These are phyloP conservation scores for Anser cygnoides DNA, from an alignment of 2,113 vertebrate genomes.

Conservation along the genomic window DNA sequence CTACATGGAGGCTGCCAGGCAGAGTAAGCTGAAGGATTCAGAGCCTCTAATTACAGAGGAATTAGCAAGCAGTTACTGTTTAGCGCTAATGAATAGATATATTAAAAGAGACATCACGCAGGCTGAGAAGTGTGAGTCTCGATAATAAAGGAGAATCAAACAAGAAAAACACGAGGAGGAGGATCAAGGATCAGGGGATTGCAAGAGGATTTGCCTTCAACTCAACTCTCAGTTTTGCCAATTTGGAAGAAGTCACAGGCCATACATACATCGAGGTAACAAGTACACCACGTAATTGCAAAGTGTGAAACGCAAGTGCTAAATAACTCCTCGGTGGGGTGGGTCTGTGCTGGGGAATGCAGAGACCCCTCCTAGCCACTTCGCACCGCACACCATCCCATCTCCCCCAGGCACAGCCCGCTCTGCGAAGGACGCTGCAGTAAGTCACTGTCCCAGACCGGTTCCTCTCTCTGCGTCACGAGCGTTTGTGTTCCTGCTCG, in stretches of 20 bases:
- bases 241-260: constrained; percentile 8
- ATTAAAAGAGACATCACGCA: constrained; percentile 64
- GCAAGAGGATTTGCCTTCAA: neutral
- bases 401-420: neutral
- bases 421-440: neutral
- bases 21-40: constrained; percentile 53
- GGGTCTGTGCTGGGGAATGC: neutral
- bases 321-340: neutral
- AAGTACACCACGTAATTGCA: neutral
- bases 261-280: neutral
- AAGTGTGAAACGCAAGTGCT: neutral
- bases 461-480: neutral
- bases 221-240: neutral
- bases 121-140: constrained; percentile 49
- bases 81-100: constrained; percentile 73
- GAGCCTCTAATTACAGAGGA: constrained; percentile 73
- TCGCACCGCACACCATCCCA: rapidly evolving
- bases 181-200: neutral
- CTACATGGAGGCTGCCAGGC: constrained; percentile 65
- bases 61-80: constrained; percentile 73
- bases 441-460: neutral
- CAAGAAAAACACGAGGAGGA: constrained; percentile 23
- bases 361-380: neutral
- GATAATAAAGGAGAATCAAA: constrained; percentile 55
- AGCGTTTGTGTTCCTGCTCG: rapidly evolving